Evolutionary conservation across 2,888 invertebrate genomes (phyloP).

Genomic region (Sepiola atlantica): DNA sequence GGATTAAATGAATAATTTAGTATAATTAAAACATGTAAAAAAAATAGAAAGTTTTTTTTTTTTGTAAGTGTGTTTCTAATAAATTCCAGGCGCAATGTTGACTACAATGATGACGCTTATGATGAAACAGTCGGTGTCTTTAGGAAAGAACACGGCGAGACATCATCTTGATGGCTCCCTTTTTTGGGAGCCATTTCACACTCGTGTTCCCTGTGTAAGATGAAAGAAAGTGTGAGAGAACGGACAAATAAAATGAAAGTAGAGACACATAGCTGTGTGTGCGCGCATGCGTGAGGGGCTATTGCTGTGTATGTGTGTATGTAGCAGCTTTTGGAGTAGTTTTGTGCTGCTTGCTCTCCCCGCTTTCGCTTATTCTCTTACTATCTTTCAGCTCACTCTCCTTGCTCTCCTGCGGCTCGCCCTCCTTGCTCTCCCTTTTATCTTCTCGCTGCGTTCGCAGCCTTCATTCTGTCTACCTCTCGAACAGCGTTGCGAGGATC

Average conservation of each 20-base stretch:
- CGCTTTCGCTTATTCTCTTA: neutral
- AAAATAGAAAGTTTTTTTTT: too few species aligned
- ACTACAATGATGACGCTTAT: too few species aligned
- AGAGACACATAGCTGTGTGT: neutral
- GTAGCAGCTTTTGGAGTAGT: neutral
- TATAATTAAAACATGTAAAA: too few species aligned
- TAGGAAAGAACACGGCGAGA: neutral
- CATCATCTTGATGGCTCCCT: neutral
- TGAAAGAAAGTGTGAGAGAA: neutral
- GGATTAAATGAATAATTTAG: too few species aligned
- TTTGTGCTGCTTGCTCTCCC: neutral
- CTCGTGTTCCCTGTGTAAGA: neutral
- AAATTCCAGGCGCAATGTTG: too few species aligned
- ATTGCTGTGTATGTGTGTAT: neutral
- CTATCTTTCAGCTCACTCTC: neutral
- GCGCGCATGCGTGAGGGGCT: neutral
- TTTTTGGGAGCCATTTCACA: neutral
- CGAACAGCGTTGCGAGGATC: neutral
- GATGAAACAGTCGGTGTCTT: too few species aligned
- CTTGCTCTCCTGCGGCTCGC: neutral
- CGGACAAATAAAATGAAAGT: slow-evolving; percentile 16
- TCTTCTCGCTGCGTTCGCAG: neutral
- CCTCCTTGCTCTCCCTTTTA: neutral
- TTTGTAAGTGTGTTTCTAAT: too few species aligned
- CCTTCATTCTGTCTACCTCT: neutral